These are phyloP conservation scores for Leptopilina drosophilae DNA, from an alignment of 2,888 invertebrate genomes.

Conservation along the genomic window DNA sequence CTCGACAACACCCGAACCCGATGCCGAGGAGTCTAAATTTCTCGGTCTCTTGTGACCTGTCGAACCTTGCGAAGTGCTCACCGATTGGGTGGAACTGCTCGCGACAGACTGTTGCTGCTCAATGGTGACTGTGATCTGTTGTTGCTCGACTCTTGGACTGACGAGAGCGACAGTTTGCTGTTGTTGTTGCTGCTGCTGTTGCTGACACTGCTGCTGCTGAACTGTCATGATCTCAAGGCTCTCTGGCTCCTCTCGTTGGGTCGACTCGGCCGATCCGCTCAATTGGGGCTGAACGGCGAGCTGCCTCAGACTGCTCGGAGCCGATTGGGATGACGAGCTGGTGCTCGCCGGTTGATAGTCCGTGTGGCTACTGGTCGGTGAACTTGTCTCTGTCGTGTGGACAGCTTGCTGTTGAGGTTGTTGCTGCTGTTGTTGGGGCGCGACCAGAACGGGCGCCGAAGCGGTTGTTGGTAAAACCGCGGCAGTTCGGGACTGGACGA, in stretches of 20 bases:
- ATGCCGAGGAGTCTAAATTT: slow-evolving; percentile 71
- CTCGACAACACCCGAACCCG: slow-evolving; percentile 69
- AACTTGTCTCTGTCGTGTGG: slow-evolving; percentile 79
- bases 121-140: slow-evolving; percentile 67
- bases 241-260: slow-evolving; percentile 80
- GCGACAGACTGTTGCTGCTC: slow-evolving; percentile 76
- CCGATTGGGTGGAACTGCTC: slow-evolving; percentile 82
- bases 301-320: slow-evolving; percentile 80
- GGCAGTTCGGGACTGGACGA: slow-evolving; percentile 84
- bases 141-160: slow-evolving; percentile 69
- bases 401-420: slow-evolving; percentile 80
- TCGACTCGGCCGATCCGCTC: slow-evolving; percentile 78
- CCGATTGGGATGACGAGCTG: slow-evolving; percentile 80
- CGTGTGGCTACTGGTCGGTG: slow-evolving; percentile 86
- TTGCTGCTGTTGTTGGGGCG: slow-evolving; percentile 71
- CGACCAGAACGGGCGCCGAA: slow-evolving; percentile 73
- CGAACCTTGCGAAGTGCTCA: slow-evolving; percentile 82
- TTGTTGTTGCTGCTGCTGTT: slow-evolving; percentile 67
- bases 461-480: slow-evolving; percentile 89
- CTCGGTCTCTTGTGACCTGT: slow-evolving; percentile 81
- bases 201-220: slow-evolving; percentile 61
- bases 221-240: slow-evolving; percentile 72
- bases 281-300: slow-evolving; percentile 82
- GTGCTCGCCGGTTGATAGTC: slow-evolving; percentile 93
- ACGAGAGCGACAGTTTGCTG: slow-evolving; percentile 74